These are phyloP conservation scores for Engraulis encrasicolus DNA, from an alignment of 2,113 vertebrate genomes.

Conservation along the genomic window DNA sequence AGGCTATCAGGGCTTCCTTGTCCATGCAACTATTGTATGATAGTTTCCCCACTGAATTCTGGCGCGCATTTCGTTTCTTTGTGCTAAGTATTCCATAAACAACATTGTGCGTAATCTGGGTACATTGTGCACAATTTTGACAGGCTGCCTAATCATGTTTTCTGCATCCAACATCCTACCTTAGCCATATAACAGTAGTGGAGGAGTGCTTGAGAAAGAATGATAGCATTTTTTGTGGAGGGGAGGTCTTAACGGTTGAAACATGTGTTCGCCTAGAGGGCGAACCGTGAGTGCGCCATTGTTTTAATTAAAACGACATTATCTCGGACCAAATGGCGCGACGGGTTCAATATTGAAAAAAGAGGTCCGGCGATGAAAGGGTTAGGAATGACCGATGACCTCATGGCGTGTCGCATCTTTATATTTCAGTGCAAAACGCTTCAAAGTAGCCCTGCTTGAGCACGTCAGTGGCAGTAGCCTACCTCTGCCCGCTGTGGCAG, in stretches of 20 bases:
- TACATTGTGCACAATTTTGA: not conserved
- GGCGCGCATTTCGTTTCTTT: too few species aligned
- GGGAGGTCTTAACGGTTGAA: slow-evolving; percentile 34
- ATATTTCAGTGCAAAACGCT: not conserved
- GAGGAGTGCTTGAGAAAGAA: not conserved
- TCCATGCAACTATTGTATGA: too few species aligned
- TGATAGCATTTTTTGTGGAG: not conserved
- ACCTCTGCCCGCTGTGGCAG: not conserved
- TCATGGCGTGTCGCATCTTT: not conserved
- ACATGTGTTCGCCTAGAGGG: slow-evolving; percentile 50
- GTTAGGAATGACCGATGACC: not conserved
- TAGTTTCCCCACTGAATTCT: not conserved
- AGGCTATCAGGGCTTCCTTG: not conserved
- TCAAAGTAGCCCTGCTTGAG: not conserved
- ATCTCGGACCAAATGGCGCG: slow-evolving; percentile 44
- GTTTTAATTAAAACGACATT: slow-evolving; percentile 58
- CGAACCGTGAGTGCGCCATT: slow-evolving; percentile 38
- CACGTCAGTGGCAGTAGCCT: not conserved
- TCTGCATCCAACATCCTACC: not conserved
- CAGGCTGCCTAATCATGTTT: not conserved
- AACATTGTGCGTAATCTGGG: not conserved
- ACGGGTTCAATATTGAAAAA: slow-evolving; percentile 41
- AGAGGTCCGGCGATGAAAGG: not conserved
- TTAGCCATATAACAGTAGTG: not conserved
- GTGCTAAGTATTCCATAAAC: too few species aligned